phyloP scores from a whole-genome alignment of 2,888 invertebrate species.

The Caenorhabditis zanzibari region DNA sequence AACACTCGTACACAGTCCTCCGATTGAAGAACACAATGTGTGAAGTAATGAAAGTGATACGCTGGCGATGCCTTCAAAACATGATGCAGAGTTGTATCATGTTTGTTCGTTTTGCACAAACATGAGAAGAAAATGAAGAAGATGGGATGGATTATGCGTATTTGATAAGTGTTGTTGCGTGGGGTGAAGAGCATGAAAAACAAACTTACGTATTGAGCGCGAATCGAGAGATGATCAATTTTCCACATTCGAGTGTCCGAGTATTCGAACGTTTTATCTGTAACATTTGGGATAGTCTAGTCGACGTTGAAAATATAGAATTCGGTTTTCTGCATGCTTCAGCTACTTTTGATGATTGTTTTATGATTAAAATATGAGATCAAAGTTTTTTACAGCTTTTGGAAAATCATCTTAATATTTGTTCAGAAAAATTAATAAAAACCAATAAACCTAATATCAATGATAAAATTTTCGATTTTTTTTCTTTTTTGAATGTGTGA shows the following conservation, averaged over 20 bases:
- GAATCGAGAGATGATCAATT: conserved; percentile 63
- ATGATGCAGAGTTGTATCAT: conserved; percentile 44
- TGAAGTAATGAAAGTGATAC: conserved; percentile 59
- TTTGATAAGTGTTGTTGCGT: conserved; percentile 43
- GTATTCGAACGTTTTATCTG: conserved; percentile 61
- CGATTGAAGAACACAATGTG: conserved; percentile 44
- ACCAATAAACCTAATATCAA: too few species aligned
- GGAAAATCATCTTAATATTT: too few species aligned
- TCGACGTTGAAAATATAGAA: background rate
- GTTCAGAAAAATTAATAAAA: too few species aligned
- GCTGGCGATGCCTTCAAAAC: conserved; percentile 37
- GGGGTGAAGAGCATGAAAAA: conserved; percentile 40
- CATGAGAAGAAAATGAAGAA: conserved; percentile 13
- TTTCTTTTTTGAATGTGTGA: too few species aligned
- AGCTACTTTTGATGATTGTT: too few species aligned
- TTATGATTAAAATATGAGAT: too few species aligned
- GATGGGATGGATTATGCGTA: conserved; percentile 44
- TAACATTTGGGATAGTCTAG: background rate
- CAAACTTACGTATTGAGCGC: conserved; percentile 70
- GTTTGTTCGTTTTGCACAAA: conserved; percentile 43
- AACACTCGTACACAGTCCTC: conserved; percentile 34
- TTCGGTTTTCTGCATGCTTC: background rate
- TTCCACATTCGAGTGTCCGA: conserved; percentile 73
- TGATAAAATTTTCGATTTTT: too few species aligned
- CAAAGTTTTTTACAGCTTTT: too few species aligned